Percentiles rank a stretch among this genome's conserved stretches.
Conservation (phyloP, 2,888 invertebrate genomes). For the Macrosiphum euphorbiae region DNA sequence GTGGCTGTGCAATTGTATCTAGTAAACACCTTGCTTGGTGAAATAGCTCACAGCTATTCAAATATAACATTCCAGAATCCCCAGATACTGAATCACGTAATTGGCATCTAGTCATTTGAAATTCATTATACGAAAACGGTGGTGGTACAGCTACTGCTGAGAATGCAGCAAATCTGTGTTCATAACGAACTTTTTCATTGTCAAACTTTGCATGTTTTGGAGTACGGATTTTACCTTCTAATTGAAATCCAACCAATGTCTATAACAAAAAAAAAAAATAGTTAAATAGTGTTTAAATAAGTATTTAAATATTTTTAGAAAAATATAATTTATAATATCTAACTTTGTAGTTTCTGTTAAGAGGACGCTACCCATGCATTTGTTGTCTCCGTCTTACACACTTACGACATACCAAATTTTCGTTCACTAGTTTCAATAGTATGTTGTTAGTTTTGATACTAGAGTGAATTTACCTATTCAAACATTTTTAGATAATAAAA, state of each 20-base stretch:
- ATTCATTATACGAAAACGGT: conserved; percentile 90
- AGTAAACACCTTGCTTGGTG: conserved; percentile 89
- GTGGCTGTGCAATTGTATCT: conserved; percentile 85
- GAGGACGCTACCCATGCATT: no score
- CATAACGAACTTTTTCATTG: conserved; percentile 93
- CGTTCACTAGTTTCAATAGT: no score
- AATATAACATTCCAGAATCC: conserved; percentile 77
- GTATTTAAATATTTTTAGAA: background rate
- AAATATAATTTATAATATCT: background rate
- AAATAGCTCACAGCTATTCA: conserved; percentile 91
- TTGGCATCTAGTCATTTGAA: conserved; percentile 80
- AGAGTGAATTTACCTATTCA: no score
- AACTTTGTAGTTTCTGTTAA: background rate
- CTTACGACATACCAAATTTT: no score
- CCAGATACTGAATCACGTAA: conserved; percentile 70
- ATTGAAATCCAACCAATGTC: conserved; percentile 90
- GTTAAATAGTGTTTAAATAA: no score
- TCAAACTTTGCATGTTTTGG: conserved; percentile 91
- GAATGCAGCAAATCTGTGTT: conserved; percentile 93
- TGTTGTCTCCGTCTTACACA: no score
- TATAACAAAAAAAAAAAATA: conserved; percentile 69
- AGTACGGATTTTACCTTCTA: conserved; percentile 85
- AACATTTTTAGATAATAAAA: no score
- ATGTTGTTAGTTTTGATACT: no score
- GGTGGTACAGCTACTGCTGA: conserved; percentile 89